phyloP scores from a whole-genome alignment of 2,113 vertebrate genomes.

The Pseudopipra pipra region DNA sequence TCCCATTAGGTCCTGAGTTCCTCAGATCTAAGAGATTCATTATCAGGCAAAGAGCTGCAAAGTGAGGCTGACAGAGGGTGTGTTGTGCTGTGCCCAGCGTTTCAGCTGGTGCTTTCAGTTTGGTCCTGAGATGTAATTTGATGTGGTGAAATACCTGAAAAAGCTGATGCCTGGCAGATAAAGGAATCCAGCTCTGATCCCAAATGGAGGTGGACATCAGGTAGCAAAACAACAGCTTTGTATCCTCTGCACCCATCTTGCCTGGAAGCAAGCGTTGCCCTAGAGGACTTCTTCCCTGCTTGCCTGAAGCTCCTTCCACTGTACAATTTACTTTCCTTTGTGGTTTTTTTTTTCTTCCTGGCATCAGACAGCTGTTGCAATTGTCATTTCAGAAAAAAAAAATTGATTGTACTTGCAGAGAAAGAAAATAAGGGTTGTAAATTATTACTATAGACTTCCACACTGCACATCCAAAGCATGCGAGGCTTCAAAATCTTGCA shows the following conservation, averaged over 20 bases:
- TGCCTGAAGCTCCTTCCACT: background rate
- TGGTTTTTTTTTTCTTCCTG: background rate
- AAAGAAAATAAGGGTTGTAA: background rate
- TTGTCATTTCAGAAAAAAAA: background rate
- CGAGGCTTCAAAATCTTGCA: background rate
- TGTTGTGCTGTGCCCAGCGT: no score
- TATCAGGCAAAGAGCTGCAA: background rate
- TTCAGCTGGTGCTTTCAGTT: background rate
- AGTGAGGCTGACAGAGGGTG: background rate
- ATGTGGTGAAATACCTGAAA: background rate
- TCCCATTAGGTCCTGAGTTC: rapidly evolving
- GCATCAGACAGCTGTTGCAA: background rate
- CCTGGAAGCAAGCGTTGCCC: background rate
- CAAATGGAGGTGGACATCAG: rapidly evolving
- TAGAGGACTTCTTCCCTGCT: background rate
- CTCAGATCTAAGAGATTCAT: rapidly evolving
- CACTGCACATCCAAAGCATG: rapidly evolving
- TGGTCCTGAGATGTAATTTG: background rate
- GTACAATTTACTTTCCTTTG: background rate
- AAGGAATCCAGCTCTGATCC: background rate
- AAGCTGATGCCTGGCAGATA: background rate
- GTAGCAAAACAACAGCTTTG: background rate
- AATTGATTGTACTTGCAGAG: background rate
- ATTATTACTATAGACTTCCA: background rate
- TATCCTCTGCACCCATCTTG: background rate